phyloP scores from a whole-genome alignment of 1,140 invertebrate species.

The Drosophila nannoptera region DNA sequence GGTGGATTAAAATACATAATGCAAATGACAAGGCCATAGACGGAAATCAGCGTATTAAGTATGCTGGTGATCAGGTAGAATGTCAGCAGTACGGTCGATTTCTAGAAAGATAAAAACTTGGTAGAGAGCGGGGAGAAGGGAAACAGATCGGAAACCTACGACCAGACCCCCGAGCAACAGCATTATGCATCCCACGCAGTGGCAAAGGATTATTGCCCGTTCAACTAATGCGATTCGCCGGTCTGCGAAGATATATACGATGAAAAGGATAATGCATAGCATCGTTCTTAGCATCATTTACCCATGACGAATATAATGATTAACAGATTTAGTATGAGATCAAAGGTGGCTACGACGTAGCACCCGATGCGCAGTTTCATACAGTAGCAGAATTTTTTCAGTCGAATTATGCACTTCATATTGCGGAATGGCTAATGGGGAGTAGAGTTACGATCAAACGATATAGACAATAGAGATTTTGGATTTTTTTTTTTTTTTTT shows the following conservation, averaged over 20 bases:
- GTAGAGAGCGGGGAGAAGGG: background rate
- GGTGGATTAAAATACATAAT: background rate
- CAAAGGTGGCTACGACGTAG: conserved; percentile 31
- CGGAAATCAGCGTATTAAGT: conserved; percentile 29
- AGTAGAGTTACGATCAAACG: too few relatives aligned
- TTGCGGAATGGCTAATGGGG: too few relatives aligned
- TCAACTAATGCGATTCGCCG: conserved; percentile 17
- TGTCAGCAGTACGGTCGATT: conserved; percentile 44
- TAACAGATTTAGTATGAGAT: conserved; percentile 26
- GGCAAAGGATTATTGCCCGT: conserved; percentile 54
- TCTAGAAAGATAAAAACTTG: conserved; percentile 14
- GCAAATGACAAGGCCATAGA: background rate
- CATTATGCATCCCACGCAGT: conserved; percentile 52
- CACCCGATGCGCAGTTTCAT: conserved; percentile 42
- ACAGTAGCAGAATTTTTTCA: conserved; percentile 39
- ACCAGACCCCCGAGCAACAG: conserved; percentile 42
- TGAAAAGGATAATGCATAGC: background rate
- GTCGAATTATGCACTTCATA: background rate
- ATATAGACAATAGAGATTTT: background rate
- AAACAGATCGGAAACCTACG: conserved; percentile 35
- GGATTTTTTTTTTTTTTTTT: background rate
- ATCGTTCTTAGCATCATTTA: background rate
- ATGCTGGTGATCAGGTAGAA: conserved; percentile 59
- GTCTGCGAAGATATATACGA: background rate
- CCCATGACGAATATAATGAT: conserved; percentile 11